A percentile compares a stretch with the other conserved stretches of the same genome.
Conservation (phyloP, 1,140 invertebrate species). For the Atta colombica region DNA sequence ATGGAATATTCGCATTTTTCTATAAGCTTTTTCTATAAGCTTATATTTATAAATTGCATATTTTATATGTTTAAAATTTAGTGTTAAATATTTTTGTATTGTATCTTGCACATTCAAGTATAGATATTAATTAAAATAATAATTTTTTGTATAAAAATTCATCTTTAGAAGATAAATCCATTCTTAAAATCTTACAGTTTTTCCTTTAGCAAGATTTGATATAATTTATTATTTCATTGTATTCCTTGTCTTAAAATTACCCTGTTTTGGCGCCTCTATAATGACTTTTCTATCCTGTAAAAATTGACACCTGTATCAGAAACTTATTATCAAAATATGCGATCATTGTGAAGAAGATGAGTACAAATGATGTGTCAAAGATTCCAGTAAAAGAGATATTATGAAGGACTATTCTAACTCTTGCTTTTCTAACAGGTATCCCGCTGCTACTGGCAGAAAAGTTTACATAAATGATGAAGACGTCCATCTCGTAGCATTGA, state of each 20-base stretch:
- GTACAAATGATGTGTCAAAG: not conserved
- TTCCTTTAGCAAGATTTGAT: too few relatives aligned
- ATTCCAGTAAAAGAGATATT: not conserved
- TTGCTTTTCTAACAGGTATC: constrained; percentile 52
- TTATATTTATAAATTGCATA: not conserved
- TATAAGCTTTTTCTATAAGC: not conserved
- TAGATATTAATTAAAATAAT: not conserved
- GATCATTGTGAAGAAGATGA: not conserved
- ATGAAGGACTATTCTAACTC: not conserved
- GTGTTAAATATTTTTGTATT: not conserved
- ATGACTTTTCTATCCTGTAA: too few relatives aligned
- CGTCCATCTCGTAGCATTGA: constrained; percentile 38
- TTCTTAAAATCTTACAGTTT: too few relatives aligned
- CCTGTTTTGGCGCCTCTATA: too few relatives aligned
- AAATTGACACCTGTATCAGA: not conserved
- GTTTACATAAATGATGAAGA: constrained; percentile 69
- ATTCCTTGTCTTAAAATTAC: too few relatives aligned
- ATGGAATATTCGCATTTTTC: not conserved
- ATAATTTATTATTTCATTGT: too few relatives aligned
- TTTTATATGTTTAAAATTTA: not conserved
- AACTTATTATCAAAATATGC: not conserved
- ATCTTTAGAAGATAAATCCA: too few relatives aligned
- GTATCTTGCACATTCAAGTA: not conserved
- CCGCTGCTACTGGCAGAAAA: constrained; percentile 37
- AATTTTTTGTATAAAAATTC: not conserved